Percentiles rank a stretch among this genome's conserved stretches.
Conservation (phyloP, 2,113 vertebrate species). For the Laticauda laticaudata region DNA sequence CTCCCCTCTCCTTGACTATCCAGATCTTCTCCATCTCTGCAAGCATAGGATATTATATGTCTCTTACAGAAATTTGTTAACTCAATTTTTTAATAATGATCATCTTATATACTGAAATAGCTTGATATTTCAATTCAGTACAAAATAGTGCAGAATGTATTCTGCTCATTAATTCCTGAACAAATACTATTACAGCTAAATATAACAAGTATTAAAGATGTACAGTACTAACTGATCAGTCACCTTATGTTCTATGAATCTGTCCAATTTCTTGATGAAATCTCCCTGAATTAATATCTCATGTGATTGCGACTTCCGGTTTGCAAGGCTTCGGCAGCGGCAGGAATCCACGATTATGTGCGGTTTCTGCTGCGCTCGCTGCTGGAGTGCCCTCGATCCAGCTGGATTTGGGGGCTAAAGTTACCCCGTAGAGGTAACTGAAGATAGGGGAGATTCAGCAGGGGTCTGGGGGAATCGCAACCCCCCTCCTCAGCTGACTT, state of each 20-base stretch:
- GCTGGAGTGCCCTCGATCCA: no score
- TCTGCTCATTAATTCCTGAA: neutral
- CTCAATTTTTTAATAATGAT: neutral
- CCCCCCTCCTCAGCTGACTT: no score
- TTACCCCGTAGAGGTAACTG: no score
- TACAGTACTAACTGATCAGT: neutral
- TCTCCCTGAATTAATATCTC: neutral
- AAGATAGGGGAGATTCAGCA: no score
- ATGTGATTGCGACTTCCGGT: neutral
- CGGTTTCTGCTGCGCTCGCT: no score
- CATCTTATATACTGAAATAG: neutral
- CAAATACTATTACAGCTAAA: neutral
- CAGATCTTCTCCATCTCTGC: conserved; percentile 93
- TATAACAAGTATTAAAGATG: neutral
- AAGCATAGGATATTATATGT: conserved; percentile 34
- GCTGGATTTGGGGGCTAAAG: no score
- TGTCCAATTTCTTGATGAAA: neutral
- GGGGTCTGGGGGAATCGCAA: no score
- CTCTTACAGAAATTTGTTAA: neutral
- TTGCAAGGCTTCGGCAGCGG: no score
- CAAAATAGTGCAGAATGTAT: neutral
- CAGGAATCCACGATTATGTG: no score
- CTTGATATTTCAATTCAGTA: neutral
- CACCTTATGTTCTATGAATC: neutral
- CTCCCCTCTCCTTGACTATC: conserved; percentile 99